Evolutionary conservation across 2,888 invertebrate species (phyloP).

Genomic region (Lissocephala sabroskyi): DNA sequence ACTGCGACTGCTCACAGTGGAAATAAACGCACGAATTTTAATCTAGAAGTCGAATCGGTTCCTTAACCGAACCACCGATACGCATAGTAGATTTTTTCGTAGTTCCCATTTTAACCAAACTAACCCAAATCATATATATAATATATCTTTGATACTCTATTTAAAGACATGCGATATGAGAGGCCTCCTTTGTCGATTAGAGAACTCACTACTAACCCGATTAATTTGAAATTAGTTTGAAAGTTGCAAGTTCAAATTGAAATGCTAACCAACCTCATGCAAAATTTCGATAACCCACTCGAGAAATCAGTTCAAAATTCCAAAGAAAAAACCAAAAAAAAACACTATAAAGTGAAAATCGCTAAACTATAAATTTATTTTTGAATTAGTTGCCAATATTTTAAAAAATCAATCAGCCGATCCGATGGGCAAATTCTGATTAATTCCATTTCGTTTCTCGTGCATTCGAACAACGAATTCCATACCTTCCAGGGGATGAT

Average conservation of each 20-base stretch:
- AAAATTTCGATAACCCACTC: conserved; percentile 16
- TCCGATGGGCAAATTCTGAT: too few species aligned
- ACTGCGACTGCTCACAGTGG: neutral
- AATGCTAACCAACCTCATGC: conserved; percentile 25
- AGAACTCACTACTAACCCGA: conserved; percentile 8
- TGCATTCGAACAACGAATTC: conserved; percentile 36
- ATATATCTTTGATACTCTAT: too few species aligned
- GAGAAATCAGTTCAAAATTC: conserved; percentile 20
- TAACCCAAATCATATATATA: conserved; percentile 18
- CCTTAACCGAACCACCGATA: too few species aligned
- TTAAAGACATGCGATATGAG: conserved; percentile 21
- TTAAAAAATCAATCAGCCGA: conserved; percentile 8
- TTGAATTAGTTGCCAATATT: neutral
- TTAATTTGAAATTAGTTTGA: conserved; percentile 22
- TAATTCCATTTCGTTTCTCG: conserved; percentile 38
- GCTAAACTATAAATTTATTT: neutral
- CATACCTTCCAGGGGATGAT: conserved; percentile 73
- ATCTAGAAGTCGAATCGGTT: too few species aligned
- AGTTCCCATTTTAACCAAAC: conserved; percentile 32
- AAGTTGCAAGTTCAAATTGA: too few species aligned
- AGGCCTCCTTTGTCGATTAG: conserved; percentile 4
- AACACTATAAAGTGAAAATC: too few species aligned
- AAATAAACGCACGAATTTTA: too few species aligned
- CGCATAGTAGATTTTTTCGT: conserved; percentile 9
- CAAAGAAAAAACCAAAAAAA: conserved; percentile 2